phyloP scores from a whole-genome alignment of 2,888 invertebrate genomes.

The Troides oblongomaculatus region DNA sequence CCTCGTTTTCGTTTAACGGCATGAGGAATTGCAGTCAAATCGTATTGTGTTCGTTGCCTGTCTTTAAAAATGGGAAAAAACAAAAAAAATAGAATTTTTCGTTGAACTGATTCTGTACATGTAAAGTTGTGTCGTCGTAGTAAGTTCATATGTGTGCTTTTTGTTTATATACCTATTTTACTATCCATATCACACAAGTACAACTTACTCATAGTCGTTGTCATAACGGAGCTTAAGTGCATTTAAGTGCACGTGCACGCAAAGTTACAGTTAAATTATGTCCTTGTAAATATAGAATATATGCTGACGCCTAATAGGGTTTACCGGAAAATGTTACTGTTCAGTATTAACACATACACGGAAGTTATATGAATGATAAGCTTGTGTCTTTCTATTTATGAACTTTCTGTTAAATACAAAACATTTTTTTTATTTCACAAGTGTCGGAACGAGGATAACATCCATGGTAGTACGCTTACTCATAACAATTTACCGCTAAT shows the following conservation, averaged over 20 bases:
- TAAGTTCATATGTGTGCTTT: not conserved
- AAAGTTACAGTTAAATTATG: constrained; percentile 11
- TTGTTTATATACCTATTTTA: not conserved
- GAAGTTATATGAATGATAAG: not conserved
- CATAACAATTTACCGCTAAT: too few relatives aligned
- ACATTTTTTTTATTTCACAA: too few relatives aligned
- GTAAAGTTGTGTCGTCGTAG: not conserved
- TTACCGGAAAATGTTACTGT: not conserved
- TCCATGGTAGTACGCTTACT: too few relatives aligned
- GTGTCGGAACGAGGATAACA: too few relatives aligned
- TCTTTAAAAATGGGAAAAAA: too few relatives aligned
- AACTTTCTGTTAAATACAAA: not conserved
- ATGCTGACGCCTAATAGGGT: not conserved
- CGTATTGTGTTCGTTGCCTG: too few relatives aligned
- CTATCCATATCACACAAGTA: constrained; percentile 4
- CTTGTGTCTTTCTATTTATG: not conserved
- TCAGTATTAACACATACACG: not conserved
- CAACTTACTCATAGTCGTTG: constrained; percentile 18
- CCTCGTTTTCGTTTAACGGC: too few relatives aligned
- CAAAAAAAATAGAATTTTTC: not conserved
- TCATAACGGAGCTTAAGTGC: constrained; percentile 20
- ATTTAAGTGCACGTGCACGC: constrained; percentile 18
- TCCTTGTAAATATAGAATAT: constrained; percentile 15
- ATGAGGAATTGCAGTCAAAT: too few relatives aligned
- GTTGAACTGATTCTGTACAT: not conserved